Conservation (phyloP, 92 coral and sea anemone genomes). For the Hydrozoanthus gracilis region DNA sequence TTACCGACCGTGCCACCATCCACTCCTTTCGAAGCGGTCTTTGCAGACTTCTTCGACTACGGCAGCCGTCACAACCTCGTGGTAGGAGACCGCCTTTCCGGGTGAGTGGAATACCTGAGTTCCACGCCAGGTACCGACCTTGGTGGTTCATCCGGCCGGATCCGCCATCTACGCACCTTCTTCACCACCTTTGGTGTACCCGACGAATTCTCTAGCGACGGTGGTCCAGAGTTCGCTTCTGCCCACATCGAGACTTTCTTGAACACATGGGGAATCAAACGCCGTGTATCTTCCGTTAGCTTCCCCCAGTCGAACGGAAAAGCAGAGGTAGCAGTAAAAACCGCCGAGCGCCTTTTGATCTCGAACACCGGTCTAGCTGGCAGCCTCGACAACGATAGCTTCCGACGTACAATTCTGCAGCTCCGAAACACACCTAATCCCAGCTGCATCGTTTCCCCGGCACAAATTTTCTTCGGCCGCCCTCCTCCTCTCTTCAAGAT, state of each 20-base stretch:
- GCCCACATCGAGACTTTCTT: neutral
- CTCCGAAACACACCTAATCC: too few relatives aligned
- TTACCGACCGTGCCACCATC: slow-evolving; percentile 55
- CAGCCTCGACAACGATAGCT: slow-evolving; percentile 33
- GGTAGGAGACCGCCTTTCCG: slow-evolving; percentile 65
- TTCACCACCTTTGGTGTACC: neutral
- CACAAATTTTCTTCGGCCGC: too few relatives aligned
- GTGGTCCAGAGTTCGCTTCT: neutral
- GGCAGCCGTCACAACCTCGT: slow-evolving; percentile 63
- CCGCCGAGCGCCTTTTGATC: too few relatives aligned
- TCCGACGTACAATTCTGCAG: slow-evolving; percentile 30
- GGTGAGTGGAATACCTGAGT: neutral
- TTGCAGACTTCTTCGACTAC: slow-evolving; percentile 73
- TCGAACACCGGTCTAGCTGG: slow-evolving; percentile 43
- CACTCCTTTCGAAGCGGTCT: slow-evolving; percentile 68
- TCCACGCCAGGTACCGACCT: neutral
- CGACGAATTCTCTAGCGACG: neutral
- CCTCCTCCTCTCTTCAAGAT: too few relatives aligned
- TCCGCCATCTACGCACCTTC: neutral
- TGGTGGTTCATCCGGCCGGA: neutral
- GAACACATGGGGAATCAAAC: neutral
- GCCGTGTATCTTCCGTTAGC: neutral
- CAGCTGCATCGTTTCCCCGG: too few relatives aligned
- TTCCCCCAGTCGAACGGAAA: neutral
- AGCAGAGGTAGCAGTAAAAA: too few relatives aligned